Evolutionary conservation across 2,113 vertebrate species (phyloP), one percentile per base, ranked within the genome.

Genomic region (Numenius arquata): DNA sequence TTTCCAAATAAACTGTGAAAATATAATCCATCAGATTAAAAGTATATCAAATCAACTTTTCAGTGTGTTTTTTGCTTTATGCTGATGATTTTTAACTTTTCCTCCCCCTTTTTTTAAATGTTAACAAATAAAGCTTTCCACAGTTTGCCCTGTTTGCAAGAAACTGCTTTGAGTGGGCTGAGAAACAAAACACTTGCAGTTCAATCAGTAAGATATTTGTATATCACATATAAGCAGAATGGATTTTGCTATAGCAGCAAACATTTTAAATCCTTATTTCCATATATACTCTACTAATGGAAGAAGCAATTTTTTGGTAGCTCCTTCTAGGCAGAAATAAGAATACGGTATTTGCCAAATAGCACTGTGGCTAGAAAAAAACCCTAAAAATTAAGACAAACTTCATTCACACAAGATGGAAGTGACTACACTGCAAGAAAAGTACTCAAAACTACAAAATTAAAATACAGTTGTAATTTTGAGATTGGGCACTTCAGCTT

Each of bases 51-150:
- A 56, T n/a, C 15, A 86, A 50, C n/a, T 50, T 10, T 84, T 63
- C 45, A 55, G n/a, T 59, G 22, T n/a, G 48, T 50, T 80, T 91
- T 95, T 43, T 66, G 18, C 17, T 89, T 85, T 47, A 25, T 20
- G 45, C 9, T 74, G 12, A 14, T 34, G 26, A 52, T 36, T 85
- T 85, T 82, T 32, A 68, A 38, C 9, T 15, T 6, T 1, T 1
- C 2, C 3, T 7, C 4, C 3, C 2, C 1, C 0, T 2, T 56
- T 65, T 65, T 40, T 9, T 20, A 65, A 61, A 80, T 27, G 7
- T 9, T 43, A 88, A 67, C 2, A 89, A 77, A 74, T 56, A 68
- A 40, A 73, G 29, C 21, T 56, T 88, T 78, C 23, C 38, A 70
- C 19, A 45, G 22, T 45, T 75, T 77, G 22, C 14, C 34, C 15